A percentile compares a stretch with the other conserved stretches of the same genome.
phyloP scores from a whole-genome alignment of 64 coral and sea anemone species.

The Stichodactyla helianthus region DNA sequence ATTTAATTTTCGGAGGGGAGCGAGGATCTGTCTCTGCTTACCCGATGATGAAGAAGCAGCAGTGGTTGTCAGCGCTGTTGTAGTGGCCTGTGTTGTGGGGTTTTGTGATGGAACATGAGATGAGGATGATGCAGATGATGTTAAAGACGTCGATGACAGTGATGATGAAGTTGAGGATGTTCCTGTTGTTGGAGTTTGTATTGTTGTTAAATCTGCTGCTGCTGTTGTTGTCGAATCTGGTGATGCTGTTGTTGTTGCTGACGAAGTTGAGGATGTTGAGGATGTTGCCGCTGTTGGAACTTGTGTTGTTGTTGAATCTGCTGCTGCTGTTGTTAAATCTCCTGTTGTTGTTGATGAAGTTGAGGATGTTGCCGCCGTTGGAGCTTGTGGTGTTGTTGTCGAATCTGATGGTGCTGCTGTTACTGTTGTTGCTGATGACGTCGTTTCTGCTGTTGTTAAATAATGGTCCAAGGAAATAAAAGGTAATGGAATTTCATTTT shows the following conservation, averaged over 20 bases:
- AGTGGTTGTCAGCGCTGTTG: not conserved
- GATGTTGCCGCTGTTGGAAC: not conserved
- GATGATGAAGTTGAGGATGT: not conserved
- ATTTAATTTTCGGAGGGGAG: too few relatives aligned
- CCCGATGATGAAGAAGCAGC: not conserved
- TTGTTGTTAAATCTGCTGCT: not conserved
- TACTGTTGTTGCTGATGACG: too few relatives aligned
- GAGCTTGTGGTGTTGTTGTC: too few relatives aligned
- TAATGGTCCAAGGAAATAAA: too few relatives aligned
- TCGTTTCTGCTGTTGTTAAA: too few relatives aligned
- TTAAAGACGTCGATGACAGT: not conserved
- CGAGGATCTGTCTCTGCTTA: not conserved
- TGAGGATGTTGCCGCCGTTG: too few relatives aligned
- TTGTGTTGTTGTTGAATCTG: too few relatives aligned
- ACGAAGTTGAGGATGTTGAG: not conserved
- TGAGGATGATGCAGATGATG: too few relatives aligned
- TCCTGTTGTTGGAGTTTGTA: not conserved
- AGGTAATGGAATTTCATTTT: too few relatives aligned
- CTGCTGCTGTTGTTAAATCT: too few relatives aligned
- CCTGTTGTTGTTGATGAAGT: too few relatives aligned
- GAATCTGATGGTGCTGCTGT: too few relatives aligned
- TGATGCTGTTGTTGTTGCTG: not conserved
- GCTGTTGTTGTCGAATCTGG: not conserved
- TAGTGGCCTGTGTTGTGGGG: not conserved
- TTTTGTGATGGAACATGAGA: not conserved